Conservation (phyloP, 2,888 invertebrate genomes). For the Chymomyza caudatula region DNA sequence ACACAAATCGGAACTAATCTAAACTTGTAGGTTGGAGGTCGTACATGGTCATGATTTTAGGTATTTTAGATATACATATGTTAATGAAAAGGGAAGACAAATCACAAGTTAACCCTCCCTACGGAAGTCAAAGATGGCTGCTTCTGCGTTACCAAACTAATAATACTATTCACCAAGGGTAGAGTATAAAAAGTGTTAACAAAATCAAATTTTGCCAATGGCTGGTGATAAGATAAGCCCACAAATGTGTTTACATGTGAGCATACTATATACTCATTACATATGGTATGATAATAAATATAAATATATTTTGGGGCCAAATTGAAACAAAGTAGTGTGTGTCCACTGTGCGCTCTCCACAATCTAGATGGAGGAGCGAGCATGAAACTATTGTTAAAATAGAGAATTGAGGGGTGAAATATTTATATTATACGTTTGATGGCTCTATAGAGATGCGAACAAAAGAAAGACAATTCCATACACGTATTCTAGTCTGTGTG, state of each 20-base stretch:
- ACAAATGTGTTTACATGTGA: background rate
- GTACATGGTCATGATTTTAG: too few species aligned
- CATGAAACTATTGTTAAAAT: slow-evolving; percentile 34
- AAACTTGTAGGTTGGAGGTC: too few species aligned
- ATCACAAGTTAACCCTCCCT: too few species aligned
- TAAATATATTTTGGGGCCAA: background rate
- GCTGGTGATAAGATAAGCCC: background rate
- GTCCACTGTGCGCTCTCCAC: slow-evolving; percentile 46
- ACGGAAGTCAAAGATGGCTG: too few species aligned
- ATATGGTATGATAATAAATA: background rate
- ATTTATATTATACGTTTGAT: background rate
- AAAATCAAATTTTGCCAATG: background rate
- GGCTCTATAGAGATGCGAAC: background rate
- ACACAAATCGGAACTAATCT: too few species aligned
- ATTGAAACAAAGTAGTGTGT: background rate
- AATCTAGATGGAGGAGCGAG: slow-evolving; percentile 20
- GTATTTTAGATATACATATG: too few species aligned
- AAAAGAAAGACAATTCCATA: background rate
- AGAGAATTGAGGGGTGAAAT: background rate
- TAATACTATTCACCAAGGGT: background rate
- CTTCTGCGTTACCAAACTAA: background rate
- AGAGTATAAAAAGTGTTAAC: background rate
- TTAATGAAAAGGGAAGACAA: too few species aligned
- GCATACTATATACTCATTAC: background rate
- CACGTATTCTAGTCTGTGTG: background rate